Evolutionary conservation across 2,113 vertebrate genomes (phyloP).

Genomic region (Thalassarche chlororhynchos): DNA sequence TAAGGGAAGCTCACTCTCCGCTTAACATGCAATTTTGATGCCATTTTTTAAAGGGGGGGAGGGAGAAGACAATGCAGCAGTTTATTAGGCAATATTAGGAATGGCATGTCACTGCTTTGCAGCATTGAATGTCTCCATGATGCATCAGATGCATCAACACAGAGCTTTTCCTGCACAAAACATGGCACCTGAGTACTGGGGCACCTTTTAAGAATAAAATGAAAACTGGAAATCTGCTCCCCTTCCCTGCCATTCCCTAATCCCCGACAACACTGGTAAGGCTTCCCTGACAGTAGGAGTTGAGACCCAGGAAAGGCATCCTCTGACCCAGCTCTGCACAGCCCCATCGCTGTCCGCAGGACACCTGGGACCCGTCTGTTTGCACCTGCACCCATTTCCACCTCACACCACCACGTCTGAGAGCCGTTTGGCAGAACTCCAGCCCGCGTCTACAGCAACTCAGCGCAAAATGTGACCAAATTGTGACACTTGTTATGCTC

Average conservation of each 20-base stretch:
- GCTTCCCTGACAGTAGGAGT: fast-evolving
- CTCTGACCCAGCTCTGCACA: neutral
- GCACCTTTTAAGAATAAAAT: neutral
- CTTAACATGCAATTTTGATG: neutral
- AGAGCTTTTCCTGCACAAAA: neutral
- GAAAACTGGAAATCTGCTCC: neutral
- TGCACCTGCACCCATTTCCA: neutral
- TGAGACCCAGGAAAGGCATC: neutral
- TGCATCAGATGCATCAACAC: neutral
- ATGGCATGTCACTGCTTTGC: neutral
- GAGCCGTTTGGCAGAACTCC: neutral
- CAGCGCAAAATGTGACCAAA: fast-evolving
- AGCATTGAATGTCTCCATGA: neutral
- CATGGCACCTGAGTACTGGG: neutral
- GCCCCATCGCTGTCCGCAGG: neutral
- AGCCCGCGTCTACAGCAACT: neutral
- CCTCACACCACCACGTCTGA: fast-evolving
- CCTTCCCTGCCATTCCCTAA: neutral
- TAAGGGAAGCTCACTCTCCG: conserved; percentile 46
- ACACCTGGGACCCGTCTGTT: neutral
- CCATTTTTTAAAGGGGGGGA: neutral
- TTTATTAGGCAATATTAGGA: neutral
- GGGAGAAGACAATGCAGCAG: neutral
- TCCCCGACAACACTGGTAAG: neutral
- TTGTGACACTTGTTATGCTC: fast-evolving